Conservation (phyloP, 1,140 invertebrate genomes). For the Brachionus koreanus region DNA sequence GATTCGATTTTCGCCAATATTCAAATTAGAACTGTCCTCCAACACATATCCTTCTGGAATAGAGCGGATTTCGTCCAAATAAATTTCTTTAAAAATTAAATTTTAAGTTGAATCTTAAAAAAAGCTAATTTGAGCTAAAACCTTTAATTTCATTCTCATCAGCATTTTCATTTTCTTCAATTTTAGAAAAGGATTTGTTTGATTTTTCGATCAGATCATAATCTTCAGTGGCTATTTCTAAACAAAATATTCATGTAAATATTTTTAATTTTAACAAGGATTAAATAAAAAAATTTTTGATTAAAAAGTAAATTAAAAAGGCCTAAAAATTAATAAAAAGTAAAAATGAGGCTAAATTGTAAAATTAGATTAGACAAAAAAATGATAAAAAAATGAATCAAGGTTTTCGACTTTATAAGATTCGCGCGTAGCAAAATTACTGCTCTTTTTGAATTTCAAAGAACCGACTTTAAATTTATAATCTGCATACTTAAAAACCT, state of each 20-base stretch:
- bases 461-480: no score
- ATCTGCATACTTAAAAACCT: no score
- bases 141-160: neutral
- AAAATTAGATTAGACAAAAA: no score
- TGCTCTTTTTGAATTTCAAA: no score
- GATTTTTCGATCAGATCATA: neutral
- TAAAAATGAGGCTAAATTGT: no score
- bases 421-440: no score
- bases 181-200: neutral
- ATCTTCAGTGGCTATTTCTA: neutral
- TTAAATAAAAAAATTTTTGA: neutral
- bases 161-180: neutral
- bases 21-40: neutral
- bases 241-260: no score
- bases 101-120: no score
- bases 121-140: neutral
- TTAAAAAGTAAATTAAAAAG: no score
- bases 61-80: conserved; percentile 4
- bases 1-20: neutral
- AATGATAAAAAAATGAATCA: no score
- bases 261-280: neutral
- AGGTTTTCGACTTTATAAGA: no score
- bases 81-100: neutral
- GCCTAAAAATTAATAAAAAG: no score
- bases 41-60: neutral